A percentile compares a stretch with the other conserved stretches of the same genome.
These are phyloP conservation scores for Drosophila truncata DNA, from an alignment of 1,140 invertebrate species.

Conservation along the genomic window DNA sequence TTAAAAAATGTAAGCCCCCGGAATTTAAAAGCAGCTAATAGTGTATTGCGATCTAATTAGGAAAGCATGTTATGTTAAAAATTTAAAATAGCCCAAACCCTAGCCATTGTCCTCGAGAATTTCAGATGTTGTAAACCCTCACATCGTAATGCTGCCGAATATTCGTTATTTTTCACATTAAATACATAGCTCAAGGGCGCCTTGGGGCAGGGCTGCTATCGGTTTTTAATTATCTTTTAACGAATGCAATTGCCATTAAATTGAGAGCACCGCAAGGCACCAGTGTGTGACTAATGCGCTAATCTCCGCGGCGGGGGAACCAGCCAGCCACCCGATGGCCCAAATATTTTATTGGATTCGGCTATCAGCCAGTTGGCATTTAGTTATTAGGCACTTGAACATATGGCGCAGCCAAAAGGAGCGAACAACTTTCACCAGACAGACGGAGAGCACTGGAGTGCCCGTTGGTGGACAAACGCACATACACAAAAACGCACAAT, in stretches of 20 bases:
- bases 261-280: slow-evolving; percentile 37
- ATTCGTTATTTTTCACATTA: slow-evolving; percentile 4
- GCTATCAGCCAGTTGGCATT: slow-evolving; percentile 52
- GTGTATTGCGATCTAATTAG: slow-evolving; percentile 19
- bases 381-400: slow-evolving; percentile 70
- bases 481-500: slow-evolving; percentile 15
- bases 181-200: slow-evolving; percentile 28
- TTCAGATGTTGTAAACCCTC: background rate
- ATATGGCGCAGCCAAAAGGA: slow-evolving; percentile 47
- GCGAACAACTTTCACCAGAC: slow-evolving; percentile 48
- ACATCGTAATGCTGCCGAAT: background rate
- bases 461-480: slow-evolving; percentile 44
- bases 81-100: background rate
- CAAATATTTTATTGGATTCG: slow-evolving; percentile 60
- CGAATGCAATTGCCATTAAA: slow-evolving; percentile 69
- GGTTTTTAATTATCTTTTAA: slow-evolving; percentile 76
- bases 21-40: slow-evolving; percentile 23
- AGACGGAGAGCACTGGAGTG: slow-evolving; percentile 46
- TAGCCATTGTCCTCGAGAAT: background rate
- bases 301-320: slow-evolving; percentile 38
- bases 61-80: slow-evolving; percentile 1
- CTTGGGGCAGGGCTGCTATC: slow-evolving; percentile 44
- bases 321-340: slow-evolving; percentile 25
- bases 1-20: slow-evolving; percentile 28
- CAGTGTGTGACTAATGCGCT: slow-evolving; percentile 57